phyloP scores from a whole-genome alignment of 2,888 invertebrate species.

The Nephrotoma guestfalica region DNA sequence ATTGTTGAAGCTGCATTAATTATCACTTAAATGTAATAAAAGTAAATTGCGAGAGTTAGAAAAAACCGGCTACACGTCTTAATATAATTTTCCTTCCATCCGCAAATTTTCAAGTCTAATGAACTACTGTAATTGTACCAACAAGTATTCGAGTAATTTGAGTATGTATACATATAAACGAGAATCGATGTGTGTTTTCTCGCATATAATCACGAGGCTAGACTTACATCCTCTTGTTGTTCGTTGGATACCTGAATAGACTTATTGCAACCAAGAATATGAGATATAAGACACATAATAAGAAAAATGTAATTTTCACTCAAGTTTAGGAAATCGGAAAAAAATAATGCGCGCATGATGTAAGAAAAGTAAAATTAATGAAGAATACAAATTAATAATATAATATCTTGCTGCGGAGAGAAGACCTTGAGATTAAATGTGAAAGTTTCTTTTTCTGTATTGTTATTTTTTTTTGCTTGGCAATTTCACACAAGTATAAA shows the following conservation, averaged over 20 bases:
- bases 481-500: neutral
- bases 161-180: too few species aligned
- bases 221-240: neutral
- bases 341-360: neutral
- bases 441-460: neutral
- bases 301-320: neutral
- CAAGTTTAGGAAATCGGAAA: neutral
- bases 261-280: neutral
- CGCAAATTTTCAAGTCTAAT: neutral
- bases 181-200: neutral
- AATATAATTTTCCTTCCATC: neutral
- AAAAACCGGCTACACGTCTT: neutral
- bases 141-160: too few species aligned
- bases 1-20: too few species aligned
- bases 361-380: neutral
- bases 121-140: neutral
- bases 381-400: neutral
- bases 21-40: too few species aligned
- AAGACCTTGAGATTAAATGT: neutral
- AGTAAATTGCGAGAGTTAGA: neutral
- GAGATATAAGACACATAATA: neutral
- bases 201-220: neutral
- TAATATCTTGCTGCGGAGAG: neutral
- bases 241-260: neutral
- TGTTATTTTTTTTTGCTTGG: neutral